Conservation (phyloP, 2,888 invertebrate genomes). For the Adela reaumurella region DNA sequence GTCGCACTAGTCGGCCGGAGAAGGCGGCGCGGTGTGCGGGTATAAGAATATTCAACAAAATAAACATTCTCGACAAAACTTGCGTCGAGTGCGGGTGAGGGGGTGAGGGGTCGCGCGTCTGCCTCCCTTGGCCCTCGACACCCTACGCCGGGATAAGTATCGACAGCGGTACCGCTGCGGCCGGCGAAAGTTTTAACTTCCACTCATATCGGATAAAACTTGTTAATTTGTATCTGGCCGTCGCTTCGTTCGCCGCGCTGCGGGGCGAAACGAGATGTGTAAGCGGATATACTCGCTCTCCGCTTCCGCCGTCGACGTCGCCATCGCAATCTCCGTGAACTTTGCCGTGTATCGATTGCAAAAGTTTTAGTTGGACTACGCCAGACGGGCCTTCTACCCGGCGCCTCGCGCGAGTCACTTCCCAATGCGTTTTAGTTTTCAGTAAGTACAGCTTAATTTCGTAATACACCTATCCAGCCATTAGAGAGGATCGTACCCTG, state of each 20-base stretch:
- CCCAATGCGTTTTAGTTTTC: no score
- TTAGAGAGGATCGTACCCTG: no score
- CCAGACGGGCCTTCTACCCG: no score
- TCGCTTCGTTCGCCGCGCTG: background rate
- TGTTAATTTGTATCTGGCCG: background rate
- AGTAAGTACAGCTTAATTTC: no score
- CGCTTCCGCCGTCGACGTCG: no score
- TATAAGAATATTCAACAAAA: background rate
- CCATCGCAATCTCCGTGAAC: background rate
- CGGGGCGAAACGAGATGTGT: background rate
- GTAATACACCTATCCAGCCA: no score
- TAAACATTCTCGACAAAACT: background rate
- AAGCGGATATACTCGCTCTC: no score
- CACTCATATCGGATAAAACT: background rate
- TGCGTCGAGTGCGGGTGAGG: background rate
- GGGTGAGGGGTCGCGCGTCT: background rate
- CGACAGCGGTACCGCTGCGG: background rate
- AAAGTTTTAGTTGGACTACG: no score
- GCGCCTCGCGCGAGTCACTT: no score
- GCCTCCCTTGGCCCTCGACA: no score
- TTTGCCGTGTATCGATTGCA: no score
- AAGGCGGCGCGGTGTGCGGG: slow-evolving; percentile 14
- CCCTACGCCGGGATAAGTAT: background rate
- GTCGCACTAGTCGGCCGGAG: slow-evolving; percentile 25
- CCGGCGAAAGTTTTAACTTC: background rate